A percentile compares a stretch with the other conserved stretches of the same genome.
Evolutionary conservation across 2,888 invertebrate species (phyloP).

Genomic region (Drosophila cognata): DNA sequence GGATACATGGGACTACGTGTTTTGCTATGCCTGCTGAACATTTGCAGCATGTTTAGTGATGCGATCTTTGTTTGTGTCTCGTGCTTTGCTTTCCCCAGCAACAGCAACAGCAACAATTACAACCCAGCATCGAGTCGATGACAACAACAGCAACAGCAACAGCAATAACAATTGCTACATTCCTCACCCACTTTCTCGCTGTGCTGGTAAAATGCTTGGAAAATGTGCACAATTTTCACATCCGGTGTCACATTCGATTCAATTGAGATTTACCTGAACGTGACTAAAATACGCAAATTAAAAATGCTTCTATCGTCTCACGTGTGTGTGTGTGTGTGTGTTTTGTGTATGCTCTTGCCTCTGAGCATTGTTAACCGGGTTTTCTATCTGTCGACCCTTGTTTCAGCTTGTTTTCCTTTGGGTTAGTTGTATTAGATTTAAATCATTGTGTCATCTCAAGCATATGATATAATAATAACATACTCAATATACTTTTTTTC

Average conservation of each 20-base stretch:
- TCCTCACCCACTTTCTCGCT: slow-evolving; percentile 37
- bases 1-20: slow-evolving; percentile 72
- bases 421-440: slow-evolving; percentile 27
- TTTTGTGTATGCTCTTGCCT: slow-evolving; percentile 21
- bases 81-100: slow-evolving; percentile 70
- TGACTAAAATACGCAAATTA: slow-evolving; percentile 82
- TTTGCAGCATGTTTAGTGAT: slow-evolving; percentile 78
- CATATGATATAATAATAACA: slow-evolving; percentile 26
- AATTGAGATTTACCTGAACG: slow-evolving; percentile 83
- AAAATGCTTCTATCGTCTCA: slow-evolving; percentile 58
- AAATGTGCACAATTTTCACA: slow-evolving; percentile 81
- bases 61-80: slow-evolving; percentile 80
- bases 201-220: slow-evolving; percentile 74
- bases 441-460: slow-evolving; percentile 33
- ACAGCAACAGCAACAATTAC: slow-evolving; percentile 50
- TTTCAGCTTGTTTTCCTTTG: slow-evolving; percentile 39
- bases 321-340: slow-evolving; percentile 16
- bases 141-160: slow-evolving; percentile 34
- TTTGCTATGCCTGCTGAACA: slow-evolving; percentile 66
- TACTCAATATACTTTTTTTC: neutral
- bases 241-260: slow-evolving; percentile 83
- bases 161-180: slow-evolving; percentile 34
- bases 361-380: slow-evolving; percentile 35
- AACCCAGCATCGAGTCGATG: slow-evolving; percentile 30
- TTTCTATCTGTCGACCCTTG: slow-evolving; percentile 38